Base-by-base conservation (phyloP, 1,140 invertebrate genomes). In the Goniozus legneri region DNA sequence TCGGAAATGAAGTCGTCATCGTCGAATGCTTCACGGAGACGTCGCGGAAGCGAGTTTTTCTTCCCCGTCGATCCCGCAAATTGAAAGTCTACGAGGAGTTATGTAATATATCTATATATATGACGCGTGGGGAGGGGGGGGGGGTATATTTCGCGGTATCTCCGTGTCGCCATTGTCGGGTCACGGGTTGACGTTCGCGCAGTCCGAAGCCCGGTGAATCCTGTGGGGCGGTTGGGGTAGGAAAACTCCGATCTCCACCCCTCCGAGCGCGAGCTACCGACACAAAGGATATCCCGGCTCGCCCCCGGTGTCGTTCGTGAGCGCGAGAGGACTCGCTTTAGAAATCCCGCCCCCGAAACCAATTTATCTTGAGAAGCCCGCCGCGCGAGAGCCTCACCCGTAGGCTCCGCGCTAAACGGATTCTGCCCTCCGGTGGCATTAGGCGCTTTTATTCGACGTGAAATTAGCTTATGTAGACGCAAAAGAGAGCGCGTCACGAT, bases 361-460 rank as follows among this genome's bases (percentile, higher is more conserved):
- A 67, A 67, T 67, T 67, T 65, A 65, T 67, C 62, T 66, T 57
- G 49, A 58, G 58, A 62, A 55, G 49, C 47, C 40, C n/a, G n/a
- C n/a, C n/a, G n/a, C n/a, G n/a, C n/a, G n/a, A n/a, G n/a, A n/a
- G n/a, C n/a, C n/a, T n/a, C n/a, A n/a, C n/a, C n/a, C n/a, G n/a
- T n/a, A n/a, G 37, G 43, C 24, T 30, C 40, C 24, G 52, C 39
- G 53, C 55, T 64, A 64, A 64, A 60, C 59, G 58, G 62, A 64
- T 65, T 65, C 64, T 53, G 55, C 33, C 53, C 52, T 56, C 44
- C 4, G 45, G 41, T 20, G 44, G 49, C 49, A 62, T 60, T 64
- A 55, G 52, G 41, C 55, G 51, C 56, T 60, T 60, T 56, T 53
- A 64, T 64, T 60, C 61, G 56, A 54, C 60, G 60, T 50, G 52